Percentiles rank a stretch among this genome's conserved stretches.
Evolutionary conservation across 1,140 invertebrate genomes (phyloP).

Genomic region (Harpegnathos saltator): DNA sequence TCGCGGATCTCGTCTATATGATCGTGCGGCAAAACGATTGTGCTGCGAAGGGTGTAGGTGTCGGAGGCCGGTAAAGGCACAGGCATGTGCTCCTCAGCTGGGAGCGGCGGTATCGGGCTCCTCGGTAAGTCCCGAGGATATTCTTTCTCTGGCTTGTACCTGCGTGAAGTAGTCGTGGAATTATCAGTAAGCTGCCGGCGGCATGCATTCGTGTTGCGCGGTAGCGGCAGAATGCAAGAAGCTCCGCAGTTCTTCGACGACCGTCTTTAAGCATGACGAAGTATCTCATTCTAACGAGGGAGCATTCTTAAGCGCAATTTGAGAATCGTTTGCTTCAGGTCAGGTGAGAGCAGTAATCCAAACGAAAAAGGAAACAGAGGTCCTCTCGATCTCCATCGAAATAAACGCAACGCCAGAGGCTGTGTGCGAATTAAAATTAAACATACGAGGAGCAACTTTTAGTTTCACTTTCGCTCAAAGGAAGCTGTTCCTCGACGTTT

Average conservation of each 20-base stretch:
- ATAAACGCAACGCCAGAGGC: too few relatives aligned
- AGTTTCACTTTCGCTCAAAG: neutral
- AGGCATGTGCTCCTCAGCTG: conserved; percentile 72
- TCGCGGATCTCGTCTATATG: conserved; percentile 84
- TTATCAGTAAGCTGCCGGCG: conserved; percentile 26
- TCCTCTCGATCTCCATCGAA: too few relatives aligned
- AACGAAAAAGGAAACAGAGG: too few relatives aligned
- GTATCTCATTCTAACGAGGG: neutral
- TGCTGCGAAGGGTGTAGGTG: conserved; percentile 44
- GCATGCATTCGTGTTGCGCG: conserved; percentile 1
- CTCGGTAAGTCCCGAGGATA: conserved; percentile 79
- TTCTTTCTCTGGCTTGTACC: conserved; percentile 73
- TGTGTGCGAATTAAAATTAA: neutral
- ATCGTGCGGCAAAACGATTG: conserved; percentile 74
- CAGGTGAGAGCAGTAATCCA: neutral
- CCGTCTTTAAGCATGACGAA: neutral
- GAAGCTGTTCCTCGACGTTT: neutral
- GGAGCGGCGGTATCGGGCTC: conserved; percentile 80
- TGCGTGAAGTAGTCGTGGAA: conserved; percentile 52
- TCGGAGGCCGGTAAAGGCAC: conserved; percentile 73
- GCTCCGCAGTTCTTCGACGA: conserved; percentile 34
- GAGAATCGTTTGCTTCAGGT: neutral
- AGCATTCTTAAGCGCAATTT: neutral
- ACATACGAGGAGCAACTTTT: neutral
- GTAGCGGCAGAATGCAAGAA: conserved; percentile 30